phyloP scores from a whole-genome alignment of 2,113 vertebrate species.

The Dromiciops gliroides region DNA sequence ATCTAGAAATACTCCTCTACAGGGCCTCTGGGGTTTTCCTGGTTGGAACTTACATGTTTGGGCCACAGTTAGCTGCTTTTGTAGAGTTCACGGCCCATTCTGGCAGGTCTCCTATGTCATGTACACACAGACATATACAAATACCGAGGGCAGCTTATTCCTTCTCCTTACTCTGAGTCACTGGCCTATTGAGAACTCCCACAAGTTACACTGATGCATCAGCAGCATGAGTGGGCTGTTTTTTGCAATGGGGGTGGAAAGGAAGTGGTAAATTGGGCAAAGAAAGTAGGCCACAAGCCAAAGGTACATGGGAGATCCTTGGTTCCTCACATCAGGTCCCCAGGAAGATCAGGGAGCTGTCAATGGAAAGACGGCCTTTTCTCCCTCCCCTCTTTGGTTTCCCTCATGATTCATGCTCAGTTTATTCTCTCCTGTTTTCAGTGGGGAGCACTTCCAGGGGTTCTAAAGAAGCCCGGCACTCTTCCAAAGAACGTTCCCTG shows the following conservation, averaged over 20 bases:
- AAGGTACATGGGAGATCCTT: slow-evolving; percentile 1
- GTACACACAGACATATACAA: neutral
- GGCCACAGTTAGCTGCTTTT: neutral
- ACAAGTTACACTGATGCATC: slow-evolving; percentile 47
- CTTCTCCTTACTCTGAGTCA: slow-evolving; percentile 57
- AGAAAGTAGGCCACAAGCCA: slow-evolving; percentile 40
- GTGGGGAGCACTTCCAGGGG: slow-evolving; percentile 9
- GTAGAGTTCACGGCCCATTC: neutral
- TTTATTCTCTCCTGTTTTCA: slow-evolving; percentile 14
- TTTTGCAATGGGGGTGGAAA: neutral
- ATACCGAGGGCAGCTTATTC: slow-evolving; percentile 52
- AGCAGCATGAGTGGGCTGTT: slow-evolving; percentile 12
- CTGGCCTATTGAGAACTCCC: slow-evolving; percentile 48
- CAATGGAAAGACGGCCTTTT: slow-evolving; percentile 25
- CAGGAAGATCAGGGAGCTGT: neutral
- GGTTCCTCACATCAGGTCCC: slow-evolving; percentile 14
- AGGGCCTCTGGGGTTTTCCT: neutral
- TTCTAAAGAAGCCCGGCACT: neutral
- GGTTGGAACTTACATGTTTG: neutral
- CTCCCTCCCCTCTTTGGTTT: slow-evolving; percentile 30
- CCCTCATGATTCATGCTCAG: slow-evolving; percentile 28
- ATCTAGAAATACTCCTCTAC: neutral
- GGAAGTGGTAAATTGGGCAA: slow-evolving; percentile 36
- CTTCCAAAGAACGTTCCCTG: neutral
- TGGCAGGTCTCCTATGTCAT: neutral